These are phyloP conservation scores for Azorinus chamasolen DNA, from an alignment of 2,888 invertebrate species.

Conservation along the genomic window DNA sequence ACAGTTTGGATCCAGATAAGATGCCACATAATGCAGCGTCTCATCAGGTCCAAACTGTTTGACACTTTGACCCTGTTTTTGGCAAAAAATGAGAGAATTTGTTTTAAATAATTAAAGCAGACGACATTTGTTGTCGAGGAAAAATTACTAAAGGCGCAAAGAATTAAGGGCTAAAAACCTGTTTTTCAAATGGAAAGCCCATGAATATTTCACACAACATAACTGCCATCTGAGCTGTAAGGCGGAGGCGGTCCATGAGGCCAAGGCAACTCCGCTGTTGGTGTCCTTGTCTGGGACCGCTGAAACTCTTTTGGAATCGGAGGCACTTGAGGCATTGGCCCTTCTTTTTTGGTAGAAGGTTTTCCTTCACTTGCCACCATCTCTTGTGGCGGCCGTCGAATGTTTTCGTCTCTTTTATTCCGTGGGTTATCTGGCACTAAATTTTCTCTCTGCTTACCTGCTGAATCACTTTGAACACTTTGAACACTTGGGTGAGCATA, in stretches of 20 bases:
- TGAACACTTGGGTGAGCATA: slow-evolving; percentile 16
- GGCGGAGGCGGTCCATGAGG: slow-evolving; percentile 60
- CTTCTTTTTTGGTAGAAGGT: slow-evolving; percentile 19
- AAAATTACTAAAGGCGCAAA: too few species aligned
- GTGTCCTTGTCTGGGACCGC: slow-evolving; percentile 22
- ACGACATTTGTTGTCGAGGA: too few species aligned
- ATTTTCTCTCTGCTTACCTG: neutral
- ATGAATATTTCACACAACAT: too few species aligned
- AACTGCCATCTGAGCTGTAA: slow-evolving; percentile 12
- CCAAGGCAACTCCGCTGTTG: slow-evolving; percentile 42
- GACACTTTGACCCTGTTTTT: too few species aligned
- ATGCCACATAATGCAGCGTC: too few species aligned
- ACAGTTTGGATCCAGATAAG: too few species aligned
- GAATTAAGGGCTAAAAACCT: too few species aligned
- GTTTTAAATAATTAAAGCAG: too few species aligned
- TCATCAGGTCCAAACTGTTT: too few species aligned
- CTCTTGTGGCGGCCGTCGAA: neutral
- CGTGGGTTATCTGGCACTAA: neutral
- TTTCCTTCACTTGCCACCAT: neutral
- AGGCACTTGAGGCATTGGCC: slow-evolving; percentile 61
- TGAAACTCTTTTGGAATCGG: slow-evolving; percentile 36
- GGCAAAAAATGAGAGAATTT: too few species aligned
- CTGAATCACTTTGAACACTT: slow-evolving; percentile 22
- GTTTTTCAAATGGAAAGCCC: too few species aligned
- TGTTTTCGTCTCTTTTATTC: neutral